Percentiles rank a stretch among this genome's conserved stretches.
phyloP scores from a whole-genome alignment of 1,140 invertebrate species.

The Drosophila prosaltans region DNA sequence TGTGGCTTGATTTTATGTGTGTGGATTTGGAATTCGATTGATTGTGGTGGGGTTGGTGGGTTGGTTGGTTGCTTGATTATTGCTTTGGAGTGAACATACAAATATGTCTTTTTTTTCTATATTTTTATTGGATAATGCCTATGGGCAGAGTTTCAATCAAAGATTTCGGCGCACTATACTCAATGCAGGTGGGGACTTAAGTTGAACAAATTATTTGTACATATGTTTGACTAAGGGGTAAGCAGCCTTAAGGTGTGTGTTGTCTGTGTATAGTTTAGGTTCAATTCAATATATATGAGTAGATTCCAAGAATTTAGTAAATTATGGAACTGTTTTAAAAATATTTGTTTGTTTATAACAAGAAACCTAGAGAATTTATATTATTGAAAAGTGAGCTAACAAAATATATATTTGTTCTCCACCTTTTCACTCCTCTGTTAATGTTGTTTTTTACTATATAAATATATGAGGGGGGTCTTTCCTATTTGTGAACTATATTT shows the following conservation, averaged over 20 bases:
- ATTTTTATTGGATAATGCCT: slow-evolving; percentile 6
- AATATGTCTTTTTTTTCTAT: not conserved
- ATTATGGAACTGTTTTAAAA: not conserved
- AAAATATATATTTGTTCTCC: not conserved
- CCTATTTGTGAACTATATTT: not conserved
- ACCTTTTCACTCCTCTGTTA: no score
- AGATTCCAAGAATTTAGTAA: not conserved
- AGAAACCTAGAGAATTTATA: not conserved
- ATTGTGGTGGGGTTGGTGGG: slow-evolving; percentile 17
- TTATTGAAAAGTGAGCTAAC: not conserved
- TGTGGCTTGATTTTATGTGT: slow-evolving; percentile 13
- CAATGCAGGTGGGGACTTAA: slow-evolving; percentile 13
- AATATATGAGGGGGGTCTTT: not conserved
- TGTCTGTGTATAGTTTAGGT: not conserved
- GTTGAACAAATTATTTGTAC: slow-evolving; percentile 1
- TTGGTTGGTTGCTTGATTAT: not conserved
- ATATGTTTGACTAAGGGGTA: not conserved
- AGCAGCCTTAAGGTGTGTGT: not conserved
- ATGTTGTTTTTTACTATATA: not conserved
- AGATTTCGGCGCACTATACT: slow-evolving; percentile 1
- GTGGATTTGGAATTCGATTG: slow-evolving; percentile 20
- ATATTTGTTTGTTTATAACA: not conserved
- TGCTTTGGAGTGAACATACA: slow-evolving; percentile 2
- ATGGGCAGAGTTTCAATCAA: slow-evolving; percentile 4
- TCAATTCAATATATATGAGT: not conserved